Base-by-base conservation (phyloP, 1,140 invertebrate genomes). In the Luehdorfia chinensis region DNA sequence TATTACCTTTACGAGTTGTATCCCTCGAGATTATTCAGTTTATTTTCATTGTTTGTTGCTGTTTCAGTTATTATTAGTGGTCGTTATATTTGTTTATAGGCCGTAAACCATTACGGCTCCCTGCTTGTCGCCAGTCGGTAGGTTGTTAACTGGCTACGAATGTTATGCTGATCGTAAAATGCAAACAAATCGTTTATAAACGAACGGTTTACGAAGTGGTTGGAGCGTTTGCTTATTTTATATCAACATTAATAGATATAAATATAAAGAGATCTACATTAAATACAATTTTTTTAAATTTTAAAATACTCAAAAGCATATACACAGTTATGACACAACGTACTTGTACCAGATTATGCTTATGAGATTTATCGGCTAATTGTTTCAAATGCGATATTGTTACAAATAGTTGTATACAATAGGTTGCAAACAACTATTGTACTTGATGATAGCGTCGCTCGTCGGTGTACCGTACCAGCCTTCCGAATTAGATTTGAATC, bases 51-150 rank as follows among this genome's bases (percentile, higher is more conserved):
- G 70, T 85, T 77, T 77, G 76, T 54, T 78, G 74, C 68, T 77
- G 75, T 79, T 81, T 72, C 78, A 71, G 78, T 81, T 84, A 83
- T 84, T 79, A 79, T 85, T 83, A 81, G 77, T 83, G 72, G 72
- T 62, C 68, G 74, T 85, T 73, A 76, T 68, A 72, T 84, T 71
- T 76, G 81, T 85, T 85, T 85, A 84, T 81, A 70, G 78, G 64
- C 73, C 77, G 57, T 85, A 85, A 85, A 84, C 57, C 54, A 75
- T 78, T 70, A 76, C 66, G 75, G 67, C 68, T 66, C 62, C 75
- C 72, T 75, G 75, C 64, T 75, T 78, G 78, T 81, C 74, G 74
- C 72, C 72, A n/a, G n/a, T n/a, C n/a, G 59, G 55, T 66, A 78
- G 71, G 77, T 73, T 74, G 75, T 75, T 78, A 79, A 79, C 77